Evolutionary conservation across 2,113 vertebrate genomes (phyloP).

Genomic region (Phrynocephalus versicolor): DNA sequence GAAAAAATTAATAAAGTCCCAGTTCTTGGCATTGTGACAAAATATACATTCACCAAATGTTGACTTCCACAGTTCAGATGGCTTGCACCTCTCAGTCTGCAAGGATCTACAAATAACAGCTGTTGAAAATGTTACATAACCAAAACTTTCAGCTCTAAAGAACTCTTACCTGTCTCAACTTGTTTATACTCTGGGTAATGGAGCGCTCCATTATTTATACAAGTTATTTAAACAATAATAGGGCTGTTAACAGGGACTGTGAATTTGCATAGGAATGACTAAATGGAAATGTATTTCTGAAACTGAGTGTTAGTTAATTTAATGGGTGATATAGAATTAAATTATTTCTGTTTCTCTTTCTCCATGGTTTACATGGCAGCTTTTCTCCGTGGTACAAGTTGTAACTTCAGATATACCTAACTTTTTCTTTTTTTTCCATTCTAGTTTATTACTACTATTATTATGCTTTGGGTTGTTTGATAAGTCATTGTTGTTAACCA

Average conservation of each 20-base stretch:
- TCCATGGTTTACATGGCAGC: neutral
- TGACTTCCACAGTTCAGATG: constrained; percentile 61
- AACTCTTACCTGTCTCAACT: constrained; percentile 68
- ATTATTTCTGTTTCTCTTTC: neutral
- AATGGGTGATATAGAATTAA: neutral
- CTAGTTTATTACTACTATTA: too few species aligned
- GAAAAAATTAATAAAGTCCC: constrained; percentile 42
- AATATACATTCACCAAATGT: constrained; percentile 66
- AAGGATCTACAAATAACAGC: constrained; percentile 76
- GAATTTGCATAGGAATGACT: constrained; percentile 53
- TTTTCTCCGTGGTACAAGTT: neutral
- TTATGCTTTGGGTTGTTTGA: too few species aligned
- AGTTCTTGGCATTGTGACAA: constrained; percentile 73
- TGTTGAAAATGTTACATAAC: constrained; percentile 69
- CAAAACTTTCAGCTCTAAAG: constrained; percentile 76
- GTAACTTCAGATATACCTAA: neutral
- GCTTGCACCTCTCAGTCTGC: constrained; percentile 62
- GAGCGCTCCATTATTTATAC: constrained; percentile 75
- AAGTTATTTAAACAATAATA: constrained; percentile 72
- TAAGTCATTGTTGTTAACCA: too few species aligned
- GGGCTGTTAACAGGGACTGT: constrained; percentile 64
- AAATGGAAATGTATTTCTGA: neutral
- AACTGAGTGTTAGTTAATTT: neutral
- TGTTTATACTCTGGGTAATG: constrained; percentile 71
- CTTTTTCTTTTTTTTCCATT: too few species aligned